Conservation (phyloP, 2,888 invertebrate species). For the Zaprionus bogoriensis region DNA sequence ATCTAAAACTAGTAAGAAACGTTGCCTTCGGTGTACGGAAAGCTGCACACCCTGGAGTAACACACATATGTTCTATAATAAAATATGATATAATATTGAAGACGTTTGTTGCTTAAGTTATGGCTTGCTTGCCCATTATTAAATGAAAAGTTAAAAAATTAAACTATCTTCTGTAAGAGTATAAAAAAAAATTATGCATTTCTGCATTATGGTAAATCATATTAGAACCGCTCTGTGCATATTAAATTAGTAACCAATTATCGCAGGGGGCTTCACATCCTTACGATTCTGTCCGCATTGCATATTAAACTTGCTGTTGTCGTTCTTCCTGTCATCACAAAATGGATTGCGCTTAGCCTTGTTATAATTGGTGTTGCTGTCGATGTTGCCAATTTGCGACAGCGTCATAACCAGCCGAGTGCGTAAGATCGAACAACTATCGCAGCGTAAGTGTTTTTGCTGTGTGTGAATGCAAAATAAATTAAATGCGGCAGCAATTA, state of each 20-base stretch:
- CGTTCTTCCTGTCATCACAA: conserved; percentile 42
- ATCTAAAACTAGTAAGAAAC: no score
- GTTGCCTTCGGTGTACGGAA: no score
- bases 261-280: no score
- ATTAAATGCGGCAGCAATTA: conserved; percentile 66
- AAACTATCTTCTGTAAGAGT: no score
- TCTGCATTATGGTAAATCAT: conserved; percentile 64
- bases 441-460: conserved; percentile 25
- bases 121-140: no score
- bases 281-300: no score
- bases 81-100: no score
- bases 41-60: no score
- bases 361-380: conserved; percentile 40
- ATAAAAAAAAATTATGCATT: conserved; percentile 41
- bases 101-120: no score
- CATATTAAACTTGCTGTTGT: conserved; percentile 28
- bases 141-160: no score
- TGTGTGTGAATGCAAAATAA: conserved; percentile 69
- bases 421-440: conserved; percentile 74
- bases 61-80: no score
- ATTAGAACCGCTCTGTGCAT: conserved; percentile 35
- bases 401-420: conserved; percentile 46
- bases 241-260: neutral
- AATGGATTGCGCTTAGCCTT: conserved; percentile 59
- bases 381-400: conserved; percentile 28